Base-by-base conservation (phyloP, 2,888 invertebrate genomes). In the Chesias legatella region DNA sequence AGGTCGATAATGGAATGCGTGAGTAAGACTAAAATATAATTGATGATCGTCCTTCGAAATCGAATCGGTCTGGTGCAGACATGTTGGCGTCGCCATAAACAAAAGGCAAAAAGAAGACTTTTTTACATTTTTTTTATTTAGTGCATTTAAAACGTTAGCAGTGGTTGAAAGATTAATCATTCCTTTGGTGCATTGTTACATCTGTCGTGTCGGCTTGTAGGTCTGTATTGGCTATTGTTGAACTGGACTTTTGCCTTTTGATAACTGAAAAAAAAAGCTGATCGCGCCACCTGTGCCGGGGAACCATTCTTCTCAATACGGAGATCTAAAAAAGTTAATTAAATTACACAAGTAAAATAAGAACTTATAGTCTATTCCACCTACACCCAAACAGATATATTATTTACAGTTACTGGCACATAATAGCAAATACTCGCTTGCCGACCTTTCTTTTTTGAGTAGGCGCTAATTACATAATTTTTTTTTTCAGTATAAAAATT, bases 1-100 rank as follows among this genome's bases (percentile, higher is more conserved):
- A 73, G 63, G 67, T 81, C 55, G 72, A 84, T 86, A 85, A 85
- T 88, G 82, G 81, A 85, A 84, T 85, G 85, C 83, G 82, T 84
- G 86, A 86, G 88, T 88, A 86, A 86, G 88, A 86, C 88, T 85
- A 88, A 86, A 86, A 86, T 80, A 81, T 86, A 88, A 88, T 88
- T 86, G 86, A 88, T 88, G 84, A 81, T 84, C 67, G 71, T 68
- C 73, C 73, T 79, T 77, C 77, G 61, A 84, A 82, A 85, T 84
- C 77, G 84, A 84, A 79, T 81, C 82, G 81, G 77, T 83, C 68
- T 73, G 78, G 79, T 80, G 86, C 79, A 88, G 86, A 88, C 88
- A 86, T 63, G 76, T 74, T 85, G 86, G 88, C 88, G 88, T 86
- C 77, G 78, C 71, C 72, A 73, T 83, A 84, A 84, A 85, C 83